Base-by-base conservation (phyloP, 2,888 invertebrate species). In the Apodemia zela region DNA sequence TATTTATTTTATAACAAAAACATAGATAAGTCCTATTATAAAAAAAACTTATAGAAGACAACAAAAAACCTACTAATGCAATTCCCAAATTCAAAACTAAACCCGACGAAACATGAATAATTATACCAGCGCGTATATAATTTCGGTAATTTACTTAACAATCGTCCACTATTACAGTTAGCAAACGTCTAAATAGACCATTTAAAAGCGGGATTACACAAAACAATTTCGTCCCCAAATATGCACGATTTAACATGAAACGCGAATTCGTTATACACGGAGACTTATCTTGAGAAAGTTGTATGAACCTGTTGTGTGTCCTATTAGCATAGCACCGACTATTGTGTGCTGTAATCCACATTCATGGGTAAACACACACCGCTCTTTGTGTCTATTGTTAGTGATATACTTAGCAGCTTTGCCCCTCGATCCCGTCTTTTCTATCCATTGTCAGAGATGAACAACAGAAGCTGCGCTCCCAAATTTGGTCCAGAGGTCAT, bases 351-450 rank as follows among this genome's bases (percentile, higher is more conserved):
- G 83, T 85, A 77, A 74, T 82, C 79, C 81, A 82, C 81, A 85
- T 91, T 91, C 91, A 91, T 91, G 88, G 86, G 89, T 90, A 91
- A 91, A 91, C 91, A 91, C 85, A 90, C 89, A 89, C 85, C 84
- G 73, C 73, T 75, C 84, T 87, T 90, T 91, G 85, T 90, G 72
- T 75, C 79, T 74, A 85, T 90, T 90, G 90, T 91, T 78, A 72
- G 72, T 71, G 82, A 81, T 81, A 87, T 90, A 89, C 89, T 89
- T 89, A 89, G 87, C 88, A 85, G 83, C 82, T 81, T 88, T 87
- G 82, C 86, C 90, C 90, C 87, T 88, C 81, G 83, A 86, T 87
- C 79, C 75, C 79, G 75, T 84, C 85, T 75, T 80, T 82, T 85
- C 79, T 80, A 66, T 75, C 77, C 76, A 81, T 87, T 85, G 85